A percentile compares a stretch with the other conserved stretches of the same genome.
Evolutionary conservation across 2,113 vertebrate genomes (phyloP).

Genomic region (Melanocharis versteri): DNA sequence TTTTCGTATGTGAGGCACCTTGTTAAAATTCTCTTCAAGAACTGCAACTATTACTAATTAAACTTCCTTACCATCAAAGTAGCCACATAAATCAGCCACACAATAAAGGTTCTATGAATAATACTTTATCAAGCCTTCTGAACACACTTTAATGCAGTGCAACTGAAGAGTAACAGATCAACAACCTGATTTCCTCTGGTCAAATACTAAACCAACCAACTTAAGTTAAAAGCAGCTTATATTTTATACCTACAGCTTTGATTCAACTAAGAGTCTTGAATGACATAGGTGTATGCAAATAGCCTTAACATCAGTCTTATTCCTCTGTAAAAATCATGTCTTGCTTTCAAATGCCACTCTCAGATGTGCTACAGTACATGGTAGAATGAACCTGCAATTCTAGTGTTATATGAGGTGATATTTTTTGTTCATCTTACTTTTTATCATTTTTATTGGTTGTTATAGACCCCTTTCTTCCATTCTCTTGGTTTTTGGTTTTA

Average conservation of each 20-base stretch:
- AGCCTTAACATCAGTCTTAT: background rate
- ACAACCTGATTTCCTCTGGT: background rate
- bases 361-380: background rate
- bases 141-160: background rate
- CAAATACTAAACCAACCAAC: background rate
- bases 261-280: background rate
- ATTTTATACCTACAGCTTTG: background rate
- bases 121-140: conserved; percentile 29
- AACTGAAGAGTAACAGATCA: conserved; percentile 24
- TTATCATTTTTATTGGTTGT: background rate
- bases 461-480: background rate
- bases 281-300: background rate
- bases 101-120: conserved; percentile 23
- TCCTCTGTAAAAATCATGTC: background rate
- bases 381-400: background rate
- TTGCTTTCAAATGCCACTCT: background rate
- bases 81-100: conserved; percentile 39
- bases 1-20: conserved; percentile 30
- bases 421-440: background rate
- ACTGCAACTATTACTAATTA: conserved; percentile 51
- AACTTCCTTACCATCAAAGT: conserved; percentile 46
- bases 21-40: conserved; percentile 64
- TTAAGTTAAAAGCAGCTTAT: background rate
- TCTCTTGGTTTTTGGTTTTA: background rate
- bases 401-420: background rate